phyloP scores from a whole-genome alignment of 2,797 vertebrate species.

The Melopsittacus undulatus region DNA sequence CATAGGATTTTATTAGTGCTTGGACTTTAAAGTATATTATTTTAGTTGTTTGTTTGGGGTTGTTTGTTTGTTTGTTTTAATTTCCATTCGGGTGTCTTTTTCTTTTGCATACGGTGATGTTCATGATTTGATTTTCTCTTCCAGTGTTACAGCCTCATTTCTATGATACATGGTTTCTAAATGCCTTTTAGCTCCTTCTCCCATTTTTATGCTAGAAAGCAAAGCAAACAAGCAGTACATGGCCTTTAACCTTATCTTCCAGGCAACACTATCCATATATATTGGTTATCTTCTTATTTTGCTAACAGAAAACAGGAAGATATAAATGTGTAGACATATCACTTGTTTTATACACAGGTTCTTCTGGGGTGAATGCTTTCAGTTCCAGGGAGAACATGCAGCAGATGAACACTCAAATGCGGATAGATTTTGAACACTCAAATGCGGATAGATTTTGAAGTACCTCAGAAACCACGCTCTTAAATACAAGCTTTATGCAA shows the following conservation, averaged over 20 bases:
- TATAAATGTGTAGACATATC: background rate
- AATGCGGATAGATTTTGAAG: background rate
- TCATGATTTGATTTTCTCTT: background rate
- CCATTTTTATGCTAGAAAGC: background rate
- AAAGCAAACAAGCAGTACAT: background rate
- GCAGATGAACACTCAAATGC: background rate
- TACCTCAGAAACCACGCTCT: background rate
- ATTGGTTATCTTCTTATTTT: background rate
- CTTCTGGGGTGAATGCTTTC: background rate
- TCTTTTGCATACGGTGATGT: background rate
- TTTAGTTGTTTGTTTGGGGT: background rate
- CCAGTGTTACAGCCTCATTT: background rate
- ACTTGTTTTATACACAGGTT: background rate
- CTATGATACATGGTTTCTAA: background rate
- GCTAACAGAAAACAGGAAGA: background rate
- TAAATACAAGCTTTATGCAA: background rate
- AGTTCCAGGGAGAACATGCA: background rate
- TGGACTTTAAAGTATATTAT: background rate
- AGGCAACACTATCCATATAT: background rate
- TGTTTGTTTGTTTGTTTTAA: background rate
- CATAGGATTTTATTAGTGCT: background rate
- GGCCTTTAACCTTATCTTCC: background rate
- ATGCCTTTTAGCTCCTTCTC: background rate
- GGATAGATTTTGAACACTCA: background rate
- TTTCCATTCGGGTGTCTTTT: background rate